Base-by-base conservation (phyloP, 2,888 invertebrate genomes). In the Dioctria rufipes region DNA sequence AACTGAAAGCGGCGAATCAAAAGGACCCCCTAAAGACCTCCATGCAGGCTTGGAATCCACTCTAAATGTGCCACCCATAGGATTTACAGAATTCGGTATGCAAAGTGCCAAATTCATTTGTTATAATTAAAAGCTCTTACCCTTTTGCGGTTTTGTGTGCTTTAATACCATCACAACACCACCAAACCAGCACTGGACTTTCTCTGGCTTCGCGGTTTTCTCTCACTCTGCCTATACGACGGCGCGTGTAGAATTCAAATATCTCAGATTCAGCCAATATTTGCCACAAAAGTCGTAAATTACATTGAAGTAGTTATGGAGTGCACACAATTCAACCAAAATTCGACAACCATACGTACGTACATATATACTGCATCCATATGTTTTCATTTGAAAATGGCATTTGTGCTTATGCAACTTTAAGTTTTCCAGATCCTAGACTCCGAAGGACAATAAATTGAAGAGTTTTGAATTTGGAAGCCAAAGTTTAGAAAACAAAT, bases 61-160 rank as follows among this genome's bases (percentile, higher is more conserved):
- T 25, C 25, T 25, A 54, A 13, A 73, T 5, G 13, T 49, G n/a
- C 4, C 58, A 39, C 3, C 25, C 37, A 42, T 46, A 46, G 77
- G n/a, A 60, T 9, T 37, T 37, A 39, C 37, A 46, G 54, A 78
- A 66, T 65, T 78, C 4, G 78, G 51, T 78, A 78, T 78, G 78
- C 78, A 78, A 78, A 78, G 78, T 78, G 78, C 66, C 54, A 66
- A 78, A 78, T 78, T 78, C 78, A 78, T 78, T 78, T 78, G 49
- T 58, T 51, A 66, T 78, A 78, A 78, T 78, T 78, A 78, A 78
- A 78, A 78, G 78, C 66, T 58, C 78, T 78, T 66, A 54, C 58
- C 51, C 66, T 58, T 78, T 78, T 66, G 25, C 78, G 54, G 51
- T 25, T 25, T 25, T 25, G 25, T 25, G 25, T 25, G 25, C 25